Evolutionary conservation across 2,113 vertebrate genomes (phyloP), one percentile per base, ranked within the genome.

Genomic region (Ellobius talpinus): DNA sequence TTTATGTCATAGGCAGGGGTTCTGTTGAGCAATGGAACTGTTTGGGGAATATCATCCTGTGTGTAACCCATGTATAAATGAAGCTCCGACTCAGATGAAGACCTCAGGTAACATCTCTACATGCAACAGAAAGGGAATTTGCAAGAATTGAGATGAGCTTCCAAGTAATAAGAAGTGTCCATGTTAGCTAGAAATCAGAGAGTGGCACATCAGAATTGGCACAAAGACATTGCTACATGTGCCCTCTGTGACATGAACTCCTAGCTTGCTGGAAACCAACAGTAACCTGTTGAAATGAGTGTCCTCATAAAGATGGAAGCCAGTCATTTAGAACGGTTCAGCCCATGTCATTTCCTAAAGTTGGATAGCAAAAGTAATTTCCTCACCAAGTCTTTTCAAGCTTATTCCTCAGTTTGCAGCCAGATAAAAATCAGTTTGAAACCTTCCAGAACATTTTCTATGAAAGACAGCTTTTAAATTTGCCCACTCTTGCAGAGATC

Each of bases 151-250:
- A 1, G 24, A 24, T 8, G 10, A 23, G 7, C 26, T 50, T 84
- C 31, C 58, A 42, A 42, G 39, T 14, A 16, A 7, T 42, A 29
- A 45, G 50, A 76, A 55, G n/a, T 78, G 2, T 21, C 29, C 77
- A 24, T 3, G 0, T 36, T 45, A 79, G 39, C 14, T 39, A 17
- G 23, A 24, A 3, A 58, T 13, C 89, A 31, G 24, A 88, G 45
- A 36, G 26, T 26, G 4, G 2, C 4, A 47, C 7, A 6, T 7
- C 11, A 61, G 23, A 39, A 58, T 8, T 19, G 24, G 3, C 1
- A 1, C 1, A 0, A 7, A 36, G 33, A 42, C 36, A 9, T 45
- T 33, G 1, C n/a, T 11, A 33, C 7, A 10, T 0, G 0, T 8
- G n/a, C 29, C 14, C 19, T 23, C 5, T 42, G 3, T 1, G 6